Base-by-base conservation (phyloP, 2,797 vertebrate genomes). In the Onychomys arenicola region DNA sequence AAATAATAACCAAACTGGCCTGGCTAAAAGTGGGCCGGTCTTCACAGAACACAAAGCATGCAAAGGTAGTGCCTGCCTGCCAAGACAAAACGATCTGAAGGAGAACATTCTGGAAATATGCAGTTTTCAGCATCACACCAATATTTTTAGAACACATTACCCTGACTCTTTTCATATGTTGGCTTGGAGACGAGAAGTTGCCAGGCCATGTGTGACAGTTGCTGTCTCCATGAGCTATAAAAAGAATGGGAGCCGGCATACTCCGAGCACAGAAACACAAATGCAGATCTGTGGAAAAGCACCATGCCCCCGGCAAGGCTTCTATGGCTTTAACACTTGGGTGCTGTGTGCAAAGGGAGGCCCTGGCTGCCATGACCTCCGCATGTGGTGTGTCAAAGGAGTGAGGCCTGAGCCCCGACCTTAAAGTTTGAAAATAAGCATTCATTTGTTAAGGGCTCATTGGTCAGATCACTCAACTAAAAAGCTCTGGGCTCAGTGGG, bases 141-240 rank as follows among this genome's bases (percentile, higher is more conserved):
- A 57, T 97, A 96, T 96, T 97, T 97, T 95, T 96, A 95, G 93
- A 91, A 87, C 46, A 49, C 46, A 43, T 52, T 82, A 94, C 16
- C 40, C 49, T 46, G 82, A 91, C 75, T 91, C 25, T 21, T 77
- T 97, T 97, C 94, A 78, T 78, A 81, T 43, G 90, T 87, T 87
- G 84, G 40, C 71, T 78, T 82, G 73, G n/a, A 67, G 89, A 95
- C 71, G 55, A 95, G 82, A 92, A 63, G 78, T 81, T 76, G 46
- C 73, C 65, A 80, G 65, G 69, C 82, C 49, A 85, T 65, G 43
- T 89, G 87, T 37, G 67, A 91, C 91, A 71, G 94, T 76, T 97
- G 91, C 57, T 57, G 25, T 93, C 96, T 85, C 88, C 63, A 65
- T 91, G 87, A 96, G 91, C 96, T 90, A 67, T 67, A 76, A 73